Conservation (phyloP, 1,140 invertebrate genomes). For the Hylyphantes graminicola region DNA sequence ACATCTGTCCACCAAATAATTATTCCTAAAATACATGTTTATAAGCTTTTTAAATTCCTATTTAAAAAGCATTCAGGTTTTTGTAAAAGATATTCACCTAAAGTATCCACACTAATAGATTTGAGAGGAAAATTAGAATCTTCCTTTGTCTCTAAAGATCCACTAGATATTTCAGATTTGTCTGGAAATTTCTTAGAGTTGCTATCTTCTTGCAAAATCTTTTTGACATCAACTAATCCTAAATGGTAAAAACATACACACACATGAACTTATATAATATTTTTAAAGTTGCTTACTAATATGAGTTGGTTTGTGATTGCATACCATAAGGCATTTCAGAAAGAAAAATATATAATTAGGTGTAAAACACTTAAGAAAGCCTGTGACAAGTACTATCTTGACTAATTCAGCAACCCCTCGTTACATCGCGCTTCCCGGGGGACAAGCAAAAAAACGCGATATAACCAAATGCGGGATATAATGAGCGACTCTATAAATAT, state of each 20-base stretch:
- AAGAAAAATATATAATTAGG: neutral
- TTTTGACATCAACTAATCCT: slow-evolving; percentile 41
- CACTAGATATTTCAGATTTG: neutral
- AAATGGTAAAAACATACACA: neutral
- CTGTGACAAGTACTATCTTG: too few species aligned
- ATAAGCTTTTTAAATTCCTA: too few species aligned
- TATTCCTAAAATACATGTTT: too few species aligned
- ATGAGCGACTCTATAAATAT: too few species aligned
- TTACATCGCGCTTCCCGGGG: too few species aligned
- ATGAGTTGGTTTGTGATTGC: neutral
- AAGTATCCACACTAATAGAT: neutral
- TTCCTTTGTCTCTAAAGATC: neutral
- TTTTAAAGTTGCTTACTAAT: too few species aligned
- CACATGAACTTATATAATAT: neutral
- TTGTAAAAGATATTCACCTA: neutral
- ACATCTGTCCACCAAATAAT: too few species aligned
- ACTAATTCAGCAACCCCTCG: too few species aligned
- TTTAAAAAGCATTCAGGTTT: too few species aligned
- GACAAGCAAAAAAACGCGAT: too few species aligned
- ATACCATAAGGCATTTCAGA: neutral
- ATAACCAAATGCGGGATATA: too few species aligned
- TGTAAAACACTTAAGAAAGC: neutral
- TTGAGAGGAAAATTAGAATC: slow-evolving; percentile 31
- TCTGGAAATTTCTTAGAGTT: neutral
- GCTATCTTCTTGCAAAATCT: slow-evolving; percentile 16